Conservation (phyloP, 2,113 vertebrate genomes). For the Tautogolabrus adspersus region DNA sequence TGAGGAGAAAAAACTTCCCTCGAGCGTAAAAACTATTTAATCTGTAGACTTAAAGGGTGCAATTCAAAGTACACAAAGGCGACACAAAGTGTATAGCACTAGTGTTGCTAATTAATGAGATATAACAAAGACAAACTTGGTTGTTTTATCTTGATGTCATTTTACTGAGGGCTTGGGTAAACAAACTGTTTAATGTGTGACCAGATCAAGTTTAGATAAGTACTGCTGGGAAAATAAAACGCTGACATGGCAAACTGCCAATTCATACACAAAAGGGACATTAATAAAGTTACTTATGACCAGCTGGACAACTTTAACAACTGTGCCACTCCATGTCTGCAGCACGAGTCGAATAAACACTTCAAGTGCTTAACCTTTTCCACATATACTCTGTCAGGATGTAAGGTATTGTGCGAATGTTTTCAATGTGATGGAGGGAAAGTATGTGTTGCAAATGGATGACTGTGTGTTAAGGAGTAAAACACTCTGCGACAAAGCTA, state of each 20-base stretch:
- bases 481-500: neutral
- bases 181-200: conserved; percentile 36
- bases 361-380: conserved; percentile 44
- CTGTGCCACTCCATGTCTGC: conserved; percentile 7
- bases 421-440: conserved; percentile 16
- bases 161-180: conserved; percentile 21
- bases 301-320: conserved; percentile 33
- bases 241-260: conserved; percentile 56
- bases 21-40: conserved; percentile 50
- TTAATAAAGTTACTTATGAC: conserved; percentile 66
- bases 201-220: conserved; percentile 37
- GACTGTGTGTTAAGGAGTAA: conserved; percentile 2
- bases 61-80: conserved; percentile 36
- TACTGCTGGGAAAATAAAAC: conserved; percentile 42
- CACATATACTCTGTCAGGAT: conserved; percentile 36
- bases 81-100: conserved; percentile 11
- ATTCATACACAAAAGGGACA: conserved; percentile 61
- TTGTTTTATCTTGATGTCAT: conserved; percentile 37
- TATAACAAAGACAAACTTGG: conserved; percentile 30
- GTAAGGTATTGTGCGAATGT: conserved; percentile 37
- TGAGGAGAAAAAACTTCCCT: conserved; percentile 30
- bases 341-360: conserved; percentile 56
- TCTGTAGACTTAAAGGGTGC: conserved; percentile 41
- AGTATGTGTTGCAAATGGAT: conserved; percentile 13
- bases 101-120: conserved; percentile 46